Evolutionary conservation across 2,113 vertebrate species (phyloP), one percentile per base, ranked within the genome.

Genomic region (Grantiella picta): DNA sequence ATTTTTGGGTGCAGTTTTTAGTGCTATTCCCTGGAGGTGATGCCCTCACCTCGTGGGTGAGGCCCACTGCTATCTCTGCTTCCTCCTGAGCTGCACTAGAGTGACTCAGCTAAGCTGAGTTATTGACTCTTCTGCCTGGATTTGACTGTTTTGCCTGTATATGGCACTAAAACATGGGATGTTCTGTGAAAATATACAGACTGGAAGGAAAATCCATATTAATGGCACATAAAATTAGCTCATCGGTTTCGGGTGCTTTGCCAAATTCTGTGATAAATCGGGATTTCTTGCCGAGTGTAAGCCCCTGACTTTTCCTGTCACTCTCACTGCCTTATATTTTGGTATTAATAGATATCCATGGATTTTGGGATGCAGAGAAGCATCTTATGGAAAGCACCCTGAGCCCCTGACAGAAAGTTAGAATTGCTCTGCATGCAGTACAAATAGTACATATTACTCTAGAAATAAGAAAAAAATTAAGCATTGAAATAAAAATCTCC

Each of bases 71-170:
- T 38, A 90, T 90, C 50, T 38, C 42, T 77, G 29, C 61, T 77
- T 57, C 68, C 64, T 73, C 4, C 79, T 35, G 66, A 25, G 54
- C 31, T 28, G 54, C 61, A 70, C 70, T 76, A 69, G 52, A 86
- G 65, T 95, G 87, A 95, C 82, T 96, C 94, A 94, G 92, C 75
- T 69, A 3, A 90, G 78, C 56, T 73, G 49, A 72, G 53, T n/a
- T 61, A 16, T 56, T 92, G 79, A 72, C 59, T 57, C 27, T 38
- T 50, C 64, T 33, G 50, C 49, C 53, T 65, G 25, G 49, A 72
- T 82, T 31, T 29, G 35, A 87, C 80, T 69, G 18, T 75, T 75
- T 91, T 84, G 31, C 44, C 40, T 65, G 47, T 9, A 16, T 7
- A 23, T 36, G 11, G 54, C 73, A 70, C 29, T 6, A 35, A 87